Conservation (phyloP, 2,888 invertebrate species). For the Galerucella pusilla region DNA sequence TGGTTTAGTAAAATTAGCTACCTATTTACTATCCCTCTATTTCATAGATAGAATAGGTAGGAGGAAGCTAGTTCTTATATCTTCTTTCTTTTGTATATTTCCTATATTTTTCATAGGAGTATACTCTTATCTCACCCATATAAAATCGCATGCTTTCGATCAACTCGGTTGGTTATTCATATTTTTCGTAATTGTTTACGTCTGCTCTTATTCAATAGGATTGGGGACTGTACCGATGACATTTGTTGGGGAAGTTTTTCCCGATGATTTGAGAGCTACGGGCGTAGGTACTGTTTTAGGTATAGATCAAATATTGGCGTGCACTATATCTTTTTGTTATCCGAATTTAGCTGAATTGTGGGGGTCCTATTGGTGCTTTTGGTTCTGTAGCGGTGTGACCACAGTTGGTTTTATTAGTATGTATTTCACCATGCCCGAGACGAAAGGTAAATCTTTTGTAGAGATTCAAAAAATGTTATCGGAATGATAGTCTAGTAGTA, state of each 20-base stretch:
- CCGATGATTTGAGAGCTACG: conserved; percentile 78
- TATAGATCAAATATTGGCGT: conserved; percentile 37
- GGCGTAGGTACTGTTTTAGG: conserved; percentile 60
- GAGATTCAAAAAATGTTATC: conserved; percentile 42
- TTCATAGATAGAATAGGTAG: conserved; percentile 81
- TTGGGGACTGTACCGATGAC: conserved; percentile 84
- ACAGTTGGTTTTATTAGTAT: conserved; percentile 36
- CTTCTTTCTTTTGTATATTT: conserved; percentile 52
- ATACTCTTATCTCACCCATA: conserved; percentile 72
- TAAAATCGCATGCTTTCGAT: conserved; percentile 44
- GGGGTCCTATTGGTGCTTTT: conserved; percentile 40
- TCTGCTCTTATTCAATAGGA: conserved; percentile 75
- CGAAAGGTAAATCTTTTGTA: conserved; percentile 44
- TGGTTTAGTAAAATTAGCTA: conserved; percentile 77
- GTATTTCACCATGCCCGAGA: conserved; percentile 42
- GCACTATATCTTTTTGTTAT: conserved; percentile 43
- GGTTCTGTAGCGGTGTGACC: conserved; percentile 38
- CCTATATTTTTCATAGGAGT: conserved; percentile 69
- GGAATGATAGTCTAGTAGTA: background rate
- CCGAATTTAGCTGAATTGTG: conserved; percentile 35
- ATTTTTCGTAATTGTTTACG: conserved; percentile 75
- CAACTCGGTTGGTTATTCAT: conserved; percentile 76
- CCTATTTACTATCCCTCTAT: conserved; percentile 75
- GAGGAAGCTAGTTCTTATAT: conserved; percentile 71
- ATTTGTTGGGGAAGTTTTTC: conserved; percentile 83